Base-by-base conservation (phyloP, 2,113 vertebrate genomes). In the Rhea pennata region DNA sequence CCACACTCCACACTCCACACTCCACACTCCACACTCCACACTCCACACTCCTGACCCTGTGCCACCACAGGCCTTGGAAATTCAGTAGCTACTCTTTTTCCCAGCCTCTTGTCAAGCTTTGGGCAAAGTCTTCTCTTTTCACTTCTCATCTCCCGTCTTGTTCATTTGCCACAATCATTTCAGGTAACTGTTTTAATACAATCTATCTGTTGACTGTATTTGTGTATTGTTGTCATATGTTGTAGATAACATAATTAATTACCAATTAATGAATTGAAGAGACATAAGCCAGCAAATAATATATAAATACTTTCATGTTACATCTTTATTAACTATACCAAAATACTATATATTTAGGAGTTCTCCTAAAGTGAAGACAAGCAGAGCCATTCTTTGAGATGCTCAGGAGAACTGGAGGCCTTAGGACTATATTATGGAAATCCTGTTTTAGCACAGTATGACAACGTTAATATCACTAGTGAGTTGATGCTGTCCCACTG, bases 41-140 rank as follows among this genome's bases (percentile, higher is more conserved):
- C 36, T 36, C 36, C 36, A 36, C 6, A 36, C 36, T 36, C 36
- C 36, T 36, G 36, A 36, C 36, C 36, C 36, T 36, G 36, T 36
- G 36, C 36, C 36, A 36, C 36, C 36, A 36, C 36, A 6, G 36
- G 36, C 36, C 1, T 20, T 7, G 0, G 16, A n/a, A n/a, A n/a
- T 9, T n/a, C 27, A 12, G 2, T 9, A 3, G 9, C 51, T 11
- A 46, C 69, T 17, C 1, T 23, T 24, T 48, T 73, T 26, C 50
- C 33, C 15, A 1, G 31, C 40, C 9, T 5, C 56, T 13, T 4
- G 0, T 1, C 5, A 2, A 8, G 8, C 10, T 10, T 3, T 31
- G 39, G 17, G 26, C 1, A 15, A 10, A 21, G 17, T 5, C 9
- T 22, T 9, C 15, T 5, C 3, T 0, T 9, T 53, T 62, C 9